These are phyloP conservation scores for Crenichthys baileyi DNA, from an alignment of 2,797 vertebrate species.

Conservation along the genomic window DNA sequence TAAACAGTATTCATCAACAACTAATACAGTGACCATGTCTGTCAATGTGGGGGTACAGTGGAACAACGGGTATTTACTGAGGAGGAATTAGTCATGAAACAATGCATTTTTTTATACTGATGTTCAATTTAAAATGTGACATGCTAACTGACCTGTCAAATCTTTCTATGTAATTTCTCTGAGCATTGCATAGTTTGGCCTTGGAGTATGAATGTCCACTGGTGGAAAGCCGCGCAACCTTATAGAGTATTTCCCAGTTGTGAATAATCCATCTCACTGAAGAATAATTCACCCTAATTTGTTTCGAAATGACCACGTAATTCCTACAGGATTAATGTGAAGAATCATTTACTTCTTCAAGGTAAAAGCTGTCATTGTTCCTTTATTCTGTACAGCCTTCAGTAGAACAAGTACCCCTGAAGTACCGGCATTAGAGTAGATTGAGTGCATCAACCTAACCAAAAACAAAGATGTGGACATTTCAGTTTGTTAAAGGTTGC, in stretches of 20 bases:
- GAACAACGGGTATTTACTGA: too few species aligned
- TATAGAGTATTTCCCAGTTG: neutral
- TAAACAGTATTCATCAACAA: too few species aligned
- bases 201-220: neutral
- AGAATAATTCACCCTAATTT: neutral
- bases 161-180: neutral
- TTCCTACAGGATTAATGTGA: too few species aligned
- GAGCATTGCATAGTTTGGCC: neutral
- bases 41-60: too few species aligned
- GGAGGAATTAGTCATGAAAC: neutral
- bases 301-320: neutral
- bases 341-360: neutral
- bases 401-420: too few species aligned
- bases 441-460: too few species aligned
- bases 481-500: neutral
- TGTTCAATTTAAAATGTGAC: neutral
- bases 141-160: neutral
- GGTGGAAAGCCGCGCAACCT: neutral
- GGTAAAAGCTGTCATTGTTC: too few species aligned
- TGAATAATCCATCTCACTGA: neutral
- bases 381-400: too few species aligned
- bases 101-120: neutral
- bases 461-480: neutral
- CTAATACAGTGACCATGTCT: too few species aligned
- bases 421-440: too few species aligned